A percentile compares a stretch with the other conserved stretches of the same genome.
These are phyloP conservation scores for Amiota minor DNA, from an alignment of 2,888 invertebrate genomes.

Conservation along the genomic window DNA sequence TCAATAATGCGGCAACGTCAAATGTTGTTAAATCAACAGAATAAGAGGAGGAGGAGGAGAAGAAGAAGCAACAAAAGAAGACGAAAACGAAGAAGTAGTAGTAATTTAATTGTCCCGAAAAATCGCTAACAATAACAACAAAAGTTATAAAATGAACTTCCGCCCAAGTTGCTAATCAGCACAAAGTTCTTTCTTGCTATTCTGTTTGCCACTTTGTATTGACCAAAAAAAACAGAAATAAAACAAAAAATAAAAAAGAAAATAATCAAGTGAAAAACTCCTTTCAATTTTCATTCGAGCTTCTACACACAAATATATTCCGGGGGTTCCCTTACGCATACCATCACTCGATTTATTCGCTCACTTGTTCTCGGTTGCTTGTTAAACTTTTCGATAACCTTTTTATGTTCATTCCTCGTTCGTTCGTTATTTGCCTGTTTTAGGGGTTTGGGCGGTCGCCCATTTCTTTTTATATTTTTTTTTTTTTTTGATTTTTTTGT, in stretches of 20 bases:
- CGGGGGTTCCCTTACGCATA: no score
- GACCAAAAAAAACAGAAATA: background rate
- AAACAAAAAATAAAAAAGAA: background rate
- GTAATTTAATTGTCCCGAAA: background rate
- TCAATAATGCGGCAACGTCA: constrained; percentile 6
- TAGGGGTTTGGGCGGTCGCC: no score
- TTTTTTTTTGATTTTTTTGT: no score
- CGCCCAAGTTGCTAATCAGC: constrained; percentile 7
- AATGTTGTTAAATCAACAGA: constrained; percentile 4
- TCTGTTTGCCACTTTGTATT: background rate
- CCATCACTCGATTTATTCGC: constrained; percentile 32
- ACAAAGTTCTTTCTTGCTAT: background rate
- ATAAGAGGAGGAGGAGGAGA: background rate
- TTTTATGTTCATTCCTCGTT: background rate
- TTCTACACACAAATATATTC: constrained; percentile 39
- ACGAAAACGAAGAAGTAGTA: no score
- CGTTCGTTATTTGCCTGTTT: background rate
- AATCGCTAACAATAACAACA: background rate
- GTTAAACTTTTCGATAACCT: constrained; percentile 28
- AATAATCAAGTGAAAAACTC: constrained; percentile 1
- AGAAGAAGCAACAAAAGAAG: background rate
- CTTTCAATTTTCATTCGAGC: constrained; percentile 38
- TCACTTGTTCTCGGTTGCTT: constrained; percentile 30
- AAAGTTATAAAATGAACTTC: constrained; percentile 14
- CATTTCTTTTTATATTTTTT: no score